Evolutionary conservation across 2,797 vertebrate genomes (phyloP), one percentile per base, ranked within the genome.

Genomic region (Ctenochaetus hawaiiensis): DNA sequence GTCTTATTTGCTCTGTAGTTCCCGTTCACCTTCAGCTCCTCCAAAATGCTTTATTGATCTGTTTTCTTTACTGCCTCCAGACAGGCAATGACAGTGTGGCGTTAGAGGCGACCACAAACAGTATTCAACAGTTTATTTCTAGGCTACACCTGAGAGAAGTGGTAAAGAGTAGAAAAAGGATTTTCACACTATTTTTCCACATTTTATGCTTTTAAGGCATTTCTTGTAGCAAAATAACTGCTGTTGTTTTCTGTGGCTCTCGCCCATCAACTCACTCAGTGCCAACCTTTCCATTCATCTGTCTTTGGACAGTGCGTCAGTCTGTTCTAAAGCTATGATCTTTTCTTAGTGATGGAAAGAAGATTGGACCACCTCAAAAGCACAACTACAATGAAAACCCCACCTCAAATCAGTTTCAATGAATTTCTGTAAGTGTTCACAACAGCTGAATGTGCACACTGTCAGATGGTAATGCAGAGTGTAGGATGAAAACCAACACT

Each of bases 21-120:
- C 47, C 52, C 13, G 37, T 83, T 89, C 73, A 87, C 81, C 85
- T 85, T 77, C 79, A 77, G 61, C 72, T 65, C 66, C 67, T 69
- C 30, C 37, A 37, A 81, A 79, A 86, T 60, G 64, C 47, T 71
- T 58, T 83, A 91, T 89, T 67, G 87, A 86, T 88, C 76, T 2
- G 44, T 77, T 87, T 76, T 77, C 53, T 71, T 75, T 65, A 11
- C 23, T 5, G 39, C 72, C 57, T 64, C 12, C 5, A 65, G 59
- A 60, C 43, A 22, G 53, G 26, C 57, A 47, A 34, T 44, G 44
- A 72, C 54, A 8, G 57, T 11, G n/a, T 62, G 58, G 64, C n/a
- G 13, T 34, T 17, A 37, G 67, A 59, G 61, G 58, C 39, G 22
- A 64, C 22, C 48, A 45, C 52, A 61, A 37, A 65, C 39, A 6